Conservation (phyloP, 2,888 invertebrate genomes). For the Tubulanus polymorphus region DNA sequence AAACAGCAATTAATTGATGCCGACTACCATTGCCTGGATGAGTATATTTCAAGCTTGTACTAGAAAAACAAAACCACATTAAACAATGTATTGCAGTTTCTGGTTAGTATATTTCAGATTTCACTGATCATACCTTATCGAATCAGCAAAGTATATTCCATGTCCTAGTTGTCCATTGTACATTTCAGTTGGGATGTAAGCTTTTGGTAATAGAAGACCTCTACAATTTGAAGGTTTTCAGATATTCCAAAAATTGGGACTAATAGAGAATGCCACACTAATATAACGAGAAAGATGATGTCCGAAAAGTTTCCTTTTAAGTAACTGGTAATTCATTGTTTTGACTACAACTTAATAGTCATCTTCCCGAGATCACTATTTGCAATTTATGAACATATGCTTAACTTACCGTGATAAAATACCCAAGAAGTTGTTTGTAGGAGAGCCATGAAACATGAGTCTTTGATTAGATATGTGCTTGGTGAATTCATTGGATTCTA, state of each 20-base stretch:
- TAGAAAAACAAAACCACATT: constrained; percentile 2
- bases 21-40: constrained; percentile 31
- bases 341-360: neutral
- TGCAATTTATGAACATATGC: too few species aligned
- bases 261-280: too few species aligned
- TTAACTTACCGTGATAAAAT: constrained; percentile 48
- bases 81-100: neutral
- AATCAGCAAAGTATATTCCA: constrained; percentile 50
- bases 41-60: constrained; percentile 32
- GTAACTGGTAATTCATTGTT: neutral
- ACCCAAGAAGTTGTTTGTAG: constrained; percentile 45
- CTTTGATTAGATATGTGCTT: constrained; percentile 25
- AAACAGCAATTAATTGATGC: constrained; percentile 41
- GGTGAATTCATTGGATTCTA: constrained; percentile 34
- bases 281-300: too few species aligned
- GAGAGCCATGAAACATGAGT: constrained; percentile 45
- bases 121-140: constrained; percentile 29
- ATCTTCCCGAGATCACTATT: too few species aligned
- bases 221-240: constrained; percentile 30
- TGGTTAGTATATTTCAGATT: neutral
- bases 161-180: constrained; percentile 48
- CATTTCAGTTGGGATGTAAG: constrained; percentile 43
- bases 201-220: constrained; percentile 47
- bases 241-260: neutral
- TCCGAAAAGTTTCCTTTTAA: neutral